Percentiles rank a stretch among this genome's conserved stretches.
phyloP scores from a whole-genome alignment of 2,888 invertebrate genomes.

The Idaea straminata region DNA sequence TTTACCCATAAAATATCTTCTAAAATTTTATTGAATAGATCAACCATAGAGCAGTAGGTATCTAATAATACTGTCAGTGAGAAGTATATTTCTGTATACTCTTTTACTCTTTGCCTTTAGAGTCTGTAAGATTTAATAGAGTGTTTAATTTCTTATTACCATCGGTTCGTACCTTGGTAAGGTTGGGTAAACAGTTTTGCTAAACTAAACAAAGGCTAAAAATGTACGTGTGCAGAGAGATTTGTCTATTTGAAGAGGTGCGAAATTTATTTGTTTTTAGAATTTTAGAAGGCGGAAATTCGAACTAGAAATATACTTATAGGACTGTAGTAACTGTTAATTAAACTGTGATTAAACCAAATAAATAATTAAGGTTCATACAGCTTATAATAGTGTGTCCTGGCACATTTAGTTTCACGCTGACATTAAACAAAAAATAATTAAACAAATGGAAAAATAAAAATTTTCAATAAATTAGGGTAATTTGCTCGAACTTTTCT shows the following conservation, averaged over 20 bases:
- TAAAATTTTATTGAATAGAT: too few relatives aligned
- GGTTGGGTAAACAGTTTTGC: slow-evolving; percentile 10
- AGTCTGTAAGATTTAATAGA: slow-evolving; percentile 14
- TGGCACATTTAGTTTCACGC: too few relatives aligned
- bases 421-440: too few relatives aligned
- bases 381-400: too few relatives aligned
- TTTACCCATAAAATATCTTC: too few relatives aligned
- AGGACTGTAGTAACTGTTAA: too few relatives aligned
- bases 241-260: neutral
- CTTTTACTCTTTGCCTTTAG: slow-evolving; percentile 8
- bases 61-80: neutral
- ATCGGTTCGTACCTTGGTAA: neutral
- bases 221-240: neutral
- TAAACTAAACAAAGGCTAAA: neutral
- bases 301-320: neutral
- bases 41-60: too few relatives aligned
- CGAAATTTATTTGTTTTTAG: neutral
- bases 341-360: too few relatives aligned
- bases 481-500: too few relatives aligned
- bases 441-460: too few relatives aligned
- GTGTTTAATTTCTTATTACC: slow-evolving; percentile 16
- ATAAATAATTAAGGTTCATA: too few relatives aligned
- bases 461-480: too few relatives aligned
- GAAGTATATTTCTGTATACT: slow-evolving; percentile 9
- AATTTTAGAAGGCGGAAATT: neutral